These are phyloP conservation scores for Sitodiplosis mosellana DNA, from an alignment of 1,140 invertebrate species.

Conservation along the genomic window DNA sequence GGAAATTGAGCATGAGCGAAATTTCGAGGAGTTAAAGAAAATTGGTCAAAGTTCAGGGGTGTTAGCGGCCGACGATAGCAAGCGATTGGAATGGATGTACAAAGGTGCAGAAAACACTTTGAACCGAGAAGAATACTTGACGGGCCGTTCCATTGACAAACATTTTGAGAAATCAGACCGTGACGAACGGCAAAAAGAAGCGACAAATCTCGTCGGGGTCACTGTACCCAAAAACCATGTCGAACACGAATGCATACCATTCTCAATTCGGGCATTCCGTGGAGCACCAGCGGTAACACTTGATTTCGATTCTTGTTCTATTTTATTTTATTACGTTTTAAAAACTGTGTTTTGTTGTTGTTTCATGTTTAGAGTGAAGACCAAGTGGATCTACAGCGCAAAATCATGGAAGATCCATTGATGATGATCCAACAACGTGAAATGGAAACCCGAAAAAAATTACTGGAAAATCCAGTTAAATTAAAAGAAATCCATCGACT, in stretches of 20 bases:
- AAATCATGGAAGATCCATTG: slow-evolving; percentile 80
- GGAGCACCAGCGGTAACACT: slow-evolving; percentile 12
- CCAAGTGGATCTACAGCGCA: slow-evolving; percentile 62
- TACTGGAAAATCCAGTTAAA: slow-evolving; percentile 80
- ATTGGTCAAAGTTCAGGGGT: slow-evolving; percentile 37
- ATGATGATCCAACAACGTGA: slow-evolving; percentile 69
- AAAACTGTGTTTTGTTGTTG: background rate
- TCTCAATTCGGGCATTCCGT: slow-evolving; percentile 36
- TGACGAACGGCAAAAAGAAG: slow-evolving; percentile 30
- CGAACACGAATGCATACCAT: slow-evolving; percentile 57
- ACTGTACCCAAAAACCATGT: slow-evolving; percentile 41
- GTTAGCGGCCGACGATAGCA: slow-evolving; percentile 31
- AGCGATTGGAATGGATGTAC: slow-evolving; percentile 84
- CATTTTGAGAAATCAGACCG: slow-evolving; percentile 49
- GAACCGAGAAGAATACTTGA: slow-evolving; percentile 74
- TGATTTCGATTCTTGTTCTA: slow-evolving; percentile 8
- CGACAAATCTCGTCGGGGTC: slow-evolving; percentile 22
- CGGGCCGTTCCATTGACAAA: slow-evolving; percentile 77
- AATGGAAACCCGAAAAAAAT: slow-evolving; percentile 56
- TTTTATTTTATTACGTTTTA: slow-evolving; percentile 6
- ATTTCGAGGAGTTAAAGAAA: slow-evolving; percentile 42
- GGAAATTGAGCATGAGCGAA: slow-evolving; percentile 45
- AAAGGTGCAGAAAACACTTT: slow-evolving; percentile 33
- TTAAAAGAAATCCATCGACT: slow-evolving; percentile 64
- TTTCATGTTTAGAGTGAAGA: slow-evolving; percentile 22